Evolutionary conservation across 2,888 invertebrate species (phyloP).

Genomic region (Parnassius orleans): DNA sequence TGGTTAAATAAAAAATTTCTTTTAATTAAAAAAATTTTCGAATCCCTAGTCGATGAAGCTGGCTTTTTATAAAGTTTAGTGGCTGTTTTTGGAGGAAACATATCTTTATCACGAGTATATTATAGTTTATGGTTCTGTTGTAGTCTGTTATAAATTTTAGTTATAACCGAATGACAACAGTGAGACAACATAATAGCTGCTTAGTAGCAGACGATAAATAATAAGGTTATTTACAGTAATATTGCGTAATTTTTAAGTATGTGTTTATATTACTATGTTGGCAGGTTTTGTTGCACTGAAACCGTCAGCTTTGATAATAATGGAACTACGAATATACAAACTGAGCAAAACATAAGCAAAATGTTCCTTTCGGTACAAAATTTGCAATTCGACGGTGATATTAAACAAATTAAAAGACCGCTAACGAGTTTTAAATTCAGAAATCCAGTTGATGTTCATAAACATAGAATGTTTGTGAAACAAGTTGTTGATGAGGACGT

Average conservation of each 20-base stretch:
- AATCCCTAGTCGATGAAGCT: too few species aligned
- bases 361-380: constrained; percentile 68
- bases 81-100: too few species aligned
- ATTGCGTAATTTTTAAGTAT: neutral
- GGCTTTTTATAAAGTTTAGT: too few species aligned
- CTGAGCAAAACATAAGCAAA: constrained; percentile 44
- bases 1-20: too few species aligned
- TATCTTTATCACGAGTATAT: too few species aligned
- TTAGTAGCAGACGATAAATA: too few species aligned
- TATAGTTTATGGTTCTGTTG: too few species aligned
- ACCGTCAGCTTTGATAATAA: constrained; percentile 29
- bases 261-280: constrained; percentile 23
- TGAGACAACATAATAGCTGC: too few species aligned
- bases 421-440: constrained; percentile 68
- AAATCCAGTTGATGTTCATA: constrained; percentile 44
- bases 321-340: constrained; percentile 35
- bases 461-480: constrained; percentile 71
- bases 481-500: constrained; percentile 49
- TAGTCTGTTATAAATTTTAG: too few species aligned
- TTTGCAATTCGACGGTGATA: constrained; percentile 61
- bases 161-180: too few species aligned
- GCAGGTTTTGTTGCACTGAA: constrained; percentile 53
- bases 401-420: constrained; percentile 49
- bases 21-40: too few species aligned
- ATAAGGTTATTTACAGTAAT: too few species aligned